phyloP scores from a whole-genome alignment of 1,140 invertebrate species.

The Drosophila subpulchrella region DNA sequence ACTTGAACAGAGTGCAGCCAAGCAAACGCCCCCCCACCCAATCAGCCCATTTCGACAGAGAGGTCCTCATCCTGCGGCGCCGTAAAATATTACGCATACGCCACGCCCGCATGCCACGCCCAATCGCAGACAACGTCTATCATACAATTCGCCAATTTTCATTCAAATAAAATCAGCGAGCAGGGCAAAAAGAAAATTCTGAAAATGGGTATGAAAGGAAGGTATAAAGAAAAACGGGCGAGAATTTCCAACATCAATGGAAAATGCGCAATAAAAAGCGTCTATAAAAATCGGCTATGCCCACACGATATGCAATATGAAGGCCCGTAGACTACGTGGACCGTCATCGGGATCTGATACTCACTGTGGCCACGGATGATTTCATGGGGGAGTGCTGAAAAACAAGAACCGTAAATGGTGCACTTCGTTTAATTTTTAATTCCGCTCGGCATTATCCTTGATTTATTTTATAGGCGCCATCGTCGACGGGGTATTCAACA shows the following conservation, averaged over 20 bases:
- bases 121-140: constrained; percentile 62
- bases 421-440: constrained; percentile 83
- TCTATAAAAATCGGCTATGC: constrained; percentile 79
- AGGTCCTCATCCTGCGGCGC: constrained; percentile 5
- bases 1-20: constrained; percentile 77
- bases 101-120: constrained; percentile 68
- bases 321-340: constrained; percentile 42
- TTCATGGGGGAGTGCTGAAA: constrained; percentile 1
- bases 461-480: constrained; percentile 76
- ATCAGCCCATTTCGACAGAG: constrained; percentile 25
- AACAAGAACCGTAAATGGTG: constrained; percentile 68
- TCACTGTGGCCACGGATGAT: constrained; percentile 18
- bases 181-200: constrained; percentile 37
- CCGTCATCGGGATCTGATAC: constrained; percentile 27
- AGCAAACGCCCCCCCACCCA: constrained; percentile 42
- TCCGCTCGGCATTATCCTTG: constrained; percentile 78
- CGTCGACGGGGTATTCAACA: constrained; percentile 70
- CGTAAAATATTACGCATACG: constrained; percentile 77
- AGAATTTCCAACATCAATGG: constrained; percentile 77
- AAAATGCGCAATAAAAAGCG: constrained; percentile 80
- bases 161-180: constrained; percentile 78
- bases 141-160: constrained; percentile 82
- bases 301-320: constrained; percentile 72
- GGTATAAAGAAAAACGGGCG: constrained; percentile 47
- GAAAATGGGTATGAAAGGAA: not conserved